phyloP scores from a whole-genome alignment of 2,113 vertebrate genomes.

The Gymnogyps californianus region DNA sequence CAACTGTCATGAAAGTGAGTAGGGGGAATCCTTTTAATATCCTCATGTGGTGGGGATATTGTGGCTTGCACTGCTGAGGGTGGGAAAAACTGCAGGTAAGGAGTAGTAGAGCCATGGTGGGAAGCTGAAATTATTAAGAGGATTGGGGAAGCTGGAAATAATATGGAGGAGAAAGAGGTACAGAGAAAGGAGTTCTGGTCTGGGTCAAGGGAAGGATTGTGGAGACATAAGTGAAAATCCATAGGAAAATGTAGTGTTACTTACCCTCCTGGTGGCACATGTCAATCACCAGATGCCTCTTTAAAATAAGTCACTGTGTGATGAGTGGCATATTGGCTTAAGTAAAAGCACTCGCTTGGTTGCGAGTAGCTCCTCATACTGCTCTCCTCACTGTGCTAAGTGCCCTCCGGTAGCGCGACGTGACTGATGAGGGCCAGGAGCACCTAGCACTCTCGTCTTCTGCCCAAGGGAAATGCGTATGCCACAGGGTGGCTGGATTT shows the following conservation, averaged over 20 bases:
- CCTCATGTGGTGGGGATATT: neutral
- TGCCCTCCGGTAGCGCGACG: fast-evolving
- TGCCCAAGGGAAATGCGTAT: neutral
- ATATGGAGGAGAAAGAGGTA: neutral
- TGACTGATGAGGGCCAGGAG: neutral
- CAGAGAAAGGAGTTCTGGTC: neutral
- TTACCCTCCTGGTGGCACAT: neutral
- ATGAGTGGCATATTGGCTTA: neutral
- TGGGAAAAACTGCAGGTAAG: neutral
- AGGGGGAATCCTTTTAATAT: neutral
- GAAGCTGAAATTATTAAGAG: neutral
- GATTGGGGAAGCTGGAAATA: neutral
- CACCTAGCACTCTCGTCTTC: fast-evolving
- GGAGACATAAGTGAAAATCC: neutral
- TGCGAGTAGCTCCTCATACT: neutral
- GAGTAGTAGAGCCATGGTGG: neutral
- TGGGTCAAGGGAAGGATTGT: neutral
- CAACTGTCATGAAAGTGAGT: neutral
- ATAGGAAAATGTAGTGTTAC: neutral
- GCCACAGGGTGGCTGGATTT: neutral
- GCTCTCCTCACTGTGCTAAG: neutral
- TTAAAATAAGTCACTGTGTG: neutral
- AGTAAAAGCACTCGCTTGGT: neutral
- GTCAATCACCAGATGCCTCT: neutral
- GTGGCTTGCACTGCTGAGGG: neutral